Evolutionary conservation across 2,888 invertebrate species (phyloP), one percentile per base, ranked within the genome.

Genomic region (Meiosimyza platycephala): DNA sequence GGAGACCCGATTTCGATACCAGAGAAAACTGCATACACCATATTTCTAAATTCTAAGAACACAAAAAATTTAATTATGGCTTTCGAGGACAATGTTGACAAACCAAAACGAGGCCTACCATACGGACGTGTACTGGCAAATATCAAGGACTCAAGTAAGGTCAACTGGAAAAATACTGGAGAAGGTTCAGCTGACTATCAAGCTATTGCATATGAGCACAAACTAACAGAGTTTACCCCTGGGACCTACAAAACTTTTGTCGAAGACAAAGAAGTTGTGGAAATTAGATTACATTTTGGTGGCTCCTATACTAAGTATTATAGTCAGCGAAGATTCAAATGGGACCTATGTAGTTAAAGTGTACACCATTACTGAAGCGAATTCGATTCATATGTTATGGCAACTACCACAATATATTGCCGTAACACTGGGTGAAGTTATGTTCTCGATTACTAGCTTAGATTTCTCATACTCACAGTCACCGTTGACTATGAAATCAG

Each of bases 401-500:
- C 88, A 92, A 77, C 81, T 92, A 16, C 92, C 92, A 0, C 93
- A 93, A 83, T 93, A 92, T 80, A 83, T 92, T 57, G 82, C 92
- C 3, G 90, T 93, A 79, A 91, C 92, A 0, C 81, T 90, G 2
- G 93, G 90, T 4, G 86, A 86, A 76, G 85, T 93, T 1, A 90
- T 93, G 88, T 91, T 92, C 80, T 91, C 92, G 1, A 90, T 93
- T 18, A 92, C 93, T 16, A 92, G 93, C 0, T 85, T 93, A 11
- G 89, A 91, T 76, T 93, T 93, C 82, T 90, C 92, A 9, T 93
- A 92, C 81, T 89, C 91, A 0, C 90, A 90, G 90, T 90, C 93
- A 4, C 92, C 93, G 1, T 63, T 78, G 3, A 92, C 92, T 75
- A 97, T 99, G 97, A 99, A 98, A 86, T 95, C 98, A 0, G 93